A percentile compares a stretch with the other conserved stretches of the same genome.
Conservation (phyloP, 2,888 invertebrate species). For the Rhogogaster chlorosoma region DNA sequence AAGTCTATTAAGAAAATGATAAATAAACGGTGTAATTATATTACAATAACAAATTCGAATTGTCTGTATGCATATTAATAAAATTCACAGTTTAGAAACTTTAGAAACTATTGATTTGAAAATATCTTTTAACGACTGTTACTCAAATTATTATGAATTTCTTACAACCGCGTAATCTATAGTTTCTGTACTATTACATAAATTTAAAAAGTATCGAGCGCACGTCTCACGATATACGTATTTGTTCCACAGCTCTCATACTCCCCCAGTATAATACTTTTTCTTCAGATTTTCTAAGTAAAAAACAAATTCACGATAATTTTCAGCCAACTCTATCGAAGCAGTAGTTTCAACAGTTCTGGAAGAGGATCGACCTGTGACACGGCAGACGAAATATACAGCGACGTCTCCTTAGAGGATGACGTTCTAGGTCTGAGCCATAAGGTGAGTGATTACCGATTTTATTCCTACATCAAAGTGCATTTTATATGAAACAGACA, state of each 20-base stretch:
- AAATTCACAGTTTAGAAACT: neutral
- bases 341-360: constrained; percentile 95
- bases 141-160: neutral
- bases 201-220: neutral
- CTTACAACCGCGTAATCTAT: too few species aligned
- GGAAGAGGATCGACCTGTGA: constrained; percentile 95
- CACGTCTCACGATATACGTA: neutral
- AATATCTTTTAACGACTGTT: neutral
- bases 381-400: constrained; percentile 96
- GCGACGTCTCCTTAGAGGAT: constrained; percentile 94
- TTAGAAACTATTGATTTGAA: neutral
- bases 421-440: constrained; percentile 97
- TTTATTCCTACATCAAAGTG: neutral
- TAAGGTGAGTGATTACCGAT: constrained; percentile 82
- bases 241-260: neutral
- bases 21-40: neutral
- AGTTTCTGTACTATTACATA: too few species aligned
- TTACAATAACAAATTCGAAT: neutral
- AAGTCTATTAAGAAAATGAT: neutral
- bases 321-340: constrained; percentile 93
- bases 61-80: neutral
- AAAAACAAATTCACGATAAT: neutral
- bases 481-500: too few species aligned
- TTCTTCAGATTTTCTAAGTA: neutral
- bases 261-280: too few species aligned